These are phyloP conservation scores for Pseudochirops cupreus DNA, from an alignment of 2,797 vertebrate species.

Conservation along the genomic window DNA sequence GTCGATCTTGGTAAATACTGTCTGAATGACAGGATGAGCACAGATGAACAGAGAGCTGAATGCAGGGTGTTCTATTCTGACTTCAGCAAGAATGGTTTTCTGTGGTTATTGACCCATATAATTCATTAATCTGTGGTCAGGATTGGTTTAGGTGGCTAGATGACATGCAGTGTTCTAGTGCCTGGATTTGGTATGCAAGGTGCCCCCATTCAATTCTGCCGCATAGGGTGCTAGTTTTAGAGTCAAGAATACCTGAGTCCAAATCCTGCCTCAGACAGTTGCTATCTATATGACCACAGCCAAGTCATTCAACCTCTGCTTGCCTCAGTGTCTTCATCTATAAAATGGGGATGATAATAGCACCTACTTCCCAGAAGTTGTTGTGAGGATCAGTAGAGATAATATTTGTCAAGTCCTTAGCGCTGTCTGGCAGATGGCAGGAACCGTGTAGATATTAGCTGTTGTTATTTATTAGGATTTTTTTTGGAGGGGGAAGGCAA, in stretches of 20 bases:
- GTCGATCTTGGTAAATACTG: neutral
- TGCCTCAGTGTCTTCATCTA: neutral
- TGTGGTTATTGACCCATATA: neutral
- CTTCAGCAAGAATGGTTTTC: neutral
- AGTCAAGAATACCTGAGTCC: neutral
- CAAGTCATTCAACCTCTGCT: neutral
- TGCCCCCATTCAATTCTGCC: neutral
- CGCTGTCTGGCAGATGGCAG: neutral
- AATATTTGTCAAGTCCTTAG: too few relatives aligned
- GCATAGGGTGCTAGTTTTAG: neutral
- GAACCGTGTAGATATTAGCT: neutral
- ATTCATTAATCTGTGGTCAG: neutral
- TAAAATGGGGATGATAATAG: neutral
- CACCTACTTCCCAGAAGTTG: neutral
- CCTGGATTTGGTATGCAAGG: neutral
- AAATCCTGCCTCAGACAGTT: neutral
- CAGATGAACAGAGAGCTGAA: neutral
- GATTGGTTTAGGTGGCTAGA: neutral
- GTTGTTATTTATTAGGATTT: neutral
- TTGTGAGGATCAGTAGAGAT: neutral
- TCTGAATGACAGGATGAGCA: neutral
- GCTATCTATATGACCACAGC: neutral
- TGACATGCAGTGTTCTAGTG: neutral
- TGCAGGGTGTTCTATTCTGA: neutral
- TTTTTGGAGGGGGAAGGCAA: neutral